Conservation (phyloP, 2,888 invertebrate species). For the Heliconius erato region DNA sequence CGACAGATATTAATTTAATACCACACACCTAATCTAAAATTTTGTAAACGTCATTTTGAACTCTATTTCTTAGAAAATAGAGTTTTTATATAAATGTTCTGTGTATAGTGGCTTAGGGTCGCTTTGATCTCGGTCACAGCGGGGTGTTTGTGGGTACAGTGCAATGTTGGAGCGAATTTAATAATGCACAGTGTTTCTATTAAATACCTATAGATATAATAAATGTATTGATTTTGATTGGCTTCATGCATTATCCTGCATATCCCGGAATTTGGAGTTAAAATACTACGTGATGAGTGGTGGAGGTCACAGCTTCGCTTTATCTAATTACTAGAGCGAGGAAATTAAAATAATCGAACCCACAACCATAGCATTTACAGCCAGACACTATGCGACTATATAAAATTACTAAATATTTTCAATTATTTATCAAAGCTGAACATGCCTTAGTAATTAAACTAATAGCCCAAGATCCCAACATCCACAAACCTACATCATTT, state of each 20-base stretch:
- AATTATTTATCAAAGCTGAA: no score
- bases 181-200: slow-evolving; percentile 27
- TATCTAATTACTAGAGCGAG: background rate
- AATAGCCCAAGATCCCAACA: no score
- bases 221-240: background rate
- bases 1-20: slow-evolving; percentile 76
- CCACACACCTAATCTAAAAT: slow-evolving; percentile 55
- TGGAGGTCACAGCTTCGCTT: background rate
- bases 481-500: no score
- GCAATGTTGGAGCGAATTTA: slow-evolving; percentile 58
- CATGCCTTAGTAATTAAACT: no score
- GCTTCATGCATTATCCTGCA: background rate
- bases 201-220: background rate
- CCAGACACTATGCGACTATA: no score
- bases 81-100: background rate
- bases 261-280: background rate
- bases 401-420: no score
- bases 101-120: slow-evolving; percentile 54
- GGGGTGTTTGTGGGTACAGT: slow-evolving; percentile 63
- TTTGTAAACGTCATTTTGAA: slow-evolving; percentile 33
- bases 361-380: no score
- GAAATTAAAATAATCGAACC: no score
- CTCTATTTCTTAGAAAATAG: slow-evolving; percentile 40
- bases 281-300: background rate
- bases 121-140: slow-evolving; percentile 74